Conservation (phyloP, 1,140 invertebrate genomes). For the Parapsyche elsis region DNA sequence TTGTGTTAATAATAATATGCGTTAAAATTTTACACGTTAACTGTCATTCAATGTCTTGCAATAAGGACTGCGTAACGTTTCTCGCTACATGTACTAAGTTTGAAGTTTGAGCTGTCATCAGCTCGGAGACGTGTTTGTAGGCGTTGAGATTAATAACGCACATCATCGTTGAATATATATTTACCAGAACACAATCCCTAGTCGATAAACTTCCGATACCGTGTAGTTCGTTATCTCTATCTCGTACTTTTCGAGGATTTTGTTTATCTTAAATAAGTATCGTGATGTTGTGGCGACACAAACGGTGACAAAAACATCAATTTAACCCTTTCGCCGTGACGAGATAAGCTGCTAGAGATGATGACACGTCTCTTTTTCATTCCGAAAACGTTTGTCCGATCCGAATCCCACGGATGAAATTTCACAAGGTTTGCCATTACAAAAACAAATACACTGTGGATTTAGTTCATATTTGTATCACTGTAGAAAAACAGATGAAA, state of each 20-base stretch:
- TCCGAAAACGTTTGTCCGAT: neutral
- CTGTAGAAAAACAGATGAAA: no score
- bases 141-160: neutral
- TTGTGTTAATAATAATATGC: no score
- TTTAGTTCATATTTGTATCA: no score
- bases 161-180: neutral
- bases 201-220: neutral
- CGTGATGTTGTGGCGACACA: neutral
- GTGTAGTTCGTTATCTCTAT: neutral
- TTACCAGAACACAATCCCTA: neutral
- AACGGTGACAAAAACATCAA: constrained; percentile 42
- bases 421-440: neutral
- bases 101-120: no score
- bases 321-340: constrained; percentile 33
- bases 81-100: no score
- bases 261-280: constrained; percentile 35
- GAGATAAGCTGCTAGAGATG: constrained; percentile 27
- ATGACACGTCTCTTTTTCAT: constrained; percentile 34
- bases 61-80: no score
- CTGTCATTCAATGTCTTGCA: no score
- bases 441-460: no score
- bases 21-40: no score
- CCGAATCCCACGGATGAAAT: constrained; percentile 23
- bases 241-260: neutral
- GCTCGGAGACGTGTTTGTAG: no score